Conservation (phyloP, 1,140 invertebrate genomes). For the Phthorimaea operculella region DNA sequence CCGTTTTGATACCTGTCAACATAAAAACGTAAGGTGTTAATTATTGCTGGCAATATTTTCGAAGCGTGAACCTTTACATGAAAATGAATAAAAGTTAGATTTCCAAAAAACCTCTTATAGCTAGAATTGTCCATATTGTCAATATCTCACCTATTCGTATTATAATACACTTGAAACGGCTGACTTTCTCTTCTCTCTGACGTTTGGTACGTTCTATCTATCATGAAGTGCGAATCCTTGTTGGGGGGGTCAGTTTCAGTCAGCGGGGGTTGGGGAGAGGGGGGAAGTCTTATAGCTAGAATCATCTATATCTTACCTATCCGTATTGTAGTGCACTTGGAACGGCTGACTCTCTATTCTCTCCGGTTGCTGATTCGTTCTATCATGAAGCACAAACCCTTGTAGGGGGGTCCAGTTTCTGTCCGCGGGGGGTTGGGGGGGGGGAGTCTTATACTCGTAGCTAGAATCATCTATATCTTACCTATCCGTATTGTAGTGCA, state of each 20-base stretch:
- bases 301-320: no score
- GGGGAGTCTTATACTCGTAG: no score
- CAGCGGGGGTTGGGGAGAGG: conserved; percentile 39
- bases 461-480: no score
- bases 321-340: conserved; percentile 45
- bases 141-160: conserved; percentile 30
- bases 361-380: no score
- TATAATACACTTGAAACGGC: conserved; percentile 47
- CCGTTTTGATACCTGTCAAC: conserved; percentile 56
- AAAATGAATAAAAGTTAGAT: no score
- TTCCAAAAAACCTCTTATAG: no score
- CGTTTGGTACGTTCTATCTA: no score
- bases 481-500: conserved; percentile 46
- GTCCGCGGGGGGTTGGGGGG: conserved; percentile 41
- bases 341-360: conserved; percentile 33
- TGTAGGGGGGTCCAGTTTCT: not conserved
- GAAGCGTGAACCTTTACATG: no score
- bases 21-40: no score
- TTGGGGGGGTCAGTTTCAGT: conserved; percentile 10
- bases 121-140: no score
- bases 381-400: conserved; percentile 56
- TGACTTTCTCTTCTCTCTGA: conserved; percentile 25
- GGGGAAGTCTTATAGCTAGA: no score
- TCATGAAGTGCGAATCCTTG: conserved; percentile 54
- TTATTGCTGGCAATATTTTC: no score